Evolutionary conservation across 2,888 invertebrate species (phyloP).

Genomic region (Aleiodes leptofemur): DNA sequence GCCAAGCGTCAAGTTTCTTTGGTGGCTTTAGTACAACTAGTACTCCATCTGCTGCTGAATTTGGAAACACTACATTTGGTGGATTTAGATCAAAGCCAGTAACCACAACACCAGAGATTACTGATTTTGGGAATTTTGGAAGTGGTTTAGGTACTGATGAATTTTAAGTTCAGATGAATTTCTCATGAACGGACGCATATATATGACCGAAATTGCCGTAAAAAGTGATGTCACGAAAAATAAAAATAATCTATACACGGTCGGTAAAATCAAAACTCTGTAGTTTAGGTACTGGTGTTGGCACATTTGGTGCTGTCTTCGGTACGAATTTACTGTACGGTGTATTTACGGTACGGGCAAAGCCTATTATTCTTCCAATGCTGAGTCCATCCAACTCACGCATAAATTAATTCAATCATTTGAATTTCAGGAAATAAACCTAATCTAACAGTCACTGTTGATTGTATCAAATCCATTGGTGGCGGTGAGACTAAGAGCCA

Average conservation of each 20-base stretch:
- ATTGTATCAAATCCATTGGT: slow-evolving; percentile 86
- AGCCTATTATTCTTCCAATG: slow-evolving; percentile 86
- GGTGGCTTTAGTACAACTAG: slow-evolving; percentile 76
- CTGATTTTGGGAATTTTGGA: slow-evolving; percentile 76
- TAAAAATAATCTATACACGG: no score
- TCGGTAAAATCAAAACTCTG: no score
- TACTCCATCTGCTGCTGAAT: slow-evolving; percentile 72
- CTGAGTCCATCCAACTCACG: slow-evolving; percentile 88
- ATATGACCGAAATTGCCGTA: no score
- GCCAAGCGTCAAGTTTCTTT: slow-evolving; percentile 74
- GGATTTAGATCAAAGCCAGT: slow-evolving; percentile 77
- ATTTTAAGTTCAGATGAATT: no score
- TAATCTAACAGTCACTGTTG: slow-evolving; percentile 86
- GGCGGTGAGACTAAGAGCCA: slow-evolving; percentile 89
- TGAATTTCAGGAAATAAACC: slow-evolving; percentile 90
- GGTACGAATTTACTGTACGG: no score
- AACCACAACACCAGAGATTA: slow-evolving; percentile 71
- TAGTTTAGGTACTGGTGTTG: no score
- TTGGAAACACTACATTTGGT: slow-evolving; percentile 76
- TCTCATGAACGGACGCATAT: no score
- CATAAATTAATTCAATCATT: slow-evolving; percentile 82
- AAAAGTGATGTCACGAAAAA: no score
- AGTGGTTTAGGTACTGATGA: slow-evolving; percentile 61
- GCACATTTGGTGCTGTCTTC: no score
- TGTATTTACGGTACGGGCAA: slow-evolving; percentile 92